Base-by-base conservation (phyloP, 2,113 vertebrate genomes). In the Theropithecus gelada region DNA sequence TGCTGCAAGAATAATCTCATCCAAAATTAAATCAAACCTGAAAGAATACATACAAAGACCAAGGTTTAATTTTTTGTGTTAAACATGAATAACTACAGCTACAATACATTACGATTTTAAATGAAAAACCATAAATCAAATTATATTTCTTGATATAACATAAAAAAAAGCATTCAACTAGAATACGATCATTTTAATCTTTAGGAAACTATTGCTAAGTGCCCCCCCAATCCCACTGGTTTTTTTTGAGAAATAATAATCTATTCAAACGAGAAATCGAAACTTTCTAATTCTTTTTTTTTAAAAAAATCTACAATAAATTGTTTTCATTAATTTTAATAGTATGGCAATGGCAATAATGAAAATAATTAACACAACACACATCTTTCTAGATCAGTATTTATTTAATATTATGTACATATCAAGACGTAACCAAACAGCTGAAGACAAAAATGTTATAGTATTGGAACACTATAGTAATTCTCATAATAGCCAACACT, bases 21-120 rank as follows among this genome's bases (percentile, higher is more conserved):
- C 98, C 97, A 89, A 98, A 97, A 96, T 96, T 97, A 98, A 98
- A 98, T 97, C 94, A 98, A 98, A 97, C 96, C 99, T 99, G 97
- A 86, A 98, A 99, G 94, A 98, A 98, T 68, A 97, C 27, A 97
- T 30, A 78, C 70, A 97, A 97, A 95, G 75, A 94, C 5, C 76
- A 95, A 76, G 22, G 73, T n/a, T 98, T 96, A 97, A 45, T 95
- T 95, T 93, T 96, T 86, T 82, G 57, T 30, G 78, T 92, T 52
- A 59, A 8, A 4, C 76, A 88, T 59, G 43, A 95, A 66, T 75
- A 76, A 87, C 32, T 76, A n/a, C 1, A 90, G 75, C 40, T 96
- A 95, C 5, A n/a, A 96, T 55, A 93, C 11, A 90, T 43, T 96
- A 61, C 57, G 79, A 55, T 85, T 92, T 96, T 50, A 93, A 97